Percentiles rank a stretch among this genome's conserved stretches.
These are phyloP conservation scores for Leptopilina boulardi DNA, from an alignment of 1,140 invertebrate genomes.

Conservation along the genomic window DNA sequence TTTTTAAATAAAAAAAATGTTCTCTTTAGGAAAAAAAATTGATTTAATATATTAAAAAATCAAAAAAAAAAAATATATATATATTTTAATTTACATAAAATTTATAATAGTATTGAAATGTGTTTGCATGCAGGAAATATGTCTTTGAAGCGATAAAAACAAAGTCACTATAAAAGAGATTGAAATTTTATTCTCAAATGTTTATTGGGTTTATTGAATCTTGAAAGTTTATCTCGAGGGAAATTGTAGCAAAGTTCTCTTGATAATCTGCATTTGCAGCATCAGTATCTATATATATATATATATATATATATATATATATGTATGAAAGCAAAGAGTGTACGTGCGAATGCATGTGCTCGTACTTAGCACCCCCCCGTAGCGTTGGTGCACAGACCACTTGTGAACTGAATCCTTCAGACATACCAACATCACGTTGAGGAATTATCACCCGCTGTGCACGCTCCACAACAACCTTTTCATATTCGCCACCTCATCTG, in stretches of 20 bases:
- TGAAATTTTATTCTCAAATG: background rate
- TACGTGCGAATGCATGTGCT: conserved; percentile 56
- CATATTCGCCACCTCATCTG: background rate
- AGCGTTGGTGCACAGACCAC: conserved; percentile 54
- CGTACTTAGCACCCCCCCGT: conserved; percentile 60
- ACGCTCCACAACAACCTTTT: conserved; percentile 19
- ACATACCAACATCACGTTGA: conserved; percentile 53
- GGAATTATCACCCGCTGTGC: conserved; percentile 35
- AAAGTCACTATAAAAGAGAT: background rate
- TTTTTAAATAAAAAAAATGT: no score
- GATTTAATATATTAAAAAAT: no score
- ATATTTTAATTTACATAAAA: no score
- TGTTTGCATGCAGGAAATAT: no score
- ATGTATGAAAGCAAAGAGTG: conserved; percentile 36
- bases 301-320: no score
- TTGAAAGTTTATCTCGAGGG: background rate
- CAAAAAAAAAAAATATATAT: no score
- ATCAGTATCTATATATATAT: background rate
- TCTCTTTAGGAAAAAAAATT: no score
- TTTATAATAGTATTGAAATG: no score
- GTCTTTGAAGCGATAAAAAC: background rate
- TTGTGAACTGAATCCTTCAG: conserved; percentile 62
- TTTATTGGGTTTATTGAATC: background rate
- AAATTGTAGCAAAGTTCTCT: background rate
- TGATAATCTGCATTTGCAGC: conserved; percentile 16